Evolutionary conservation across 2,113 vertebrate species (phyloP).

Genomic region (Oplegnathus fasciatus): DNA sequence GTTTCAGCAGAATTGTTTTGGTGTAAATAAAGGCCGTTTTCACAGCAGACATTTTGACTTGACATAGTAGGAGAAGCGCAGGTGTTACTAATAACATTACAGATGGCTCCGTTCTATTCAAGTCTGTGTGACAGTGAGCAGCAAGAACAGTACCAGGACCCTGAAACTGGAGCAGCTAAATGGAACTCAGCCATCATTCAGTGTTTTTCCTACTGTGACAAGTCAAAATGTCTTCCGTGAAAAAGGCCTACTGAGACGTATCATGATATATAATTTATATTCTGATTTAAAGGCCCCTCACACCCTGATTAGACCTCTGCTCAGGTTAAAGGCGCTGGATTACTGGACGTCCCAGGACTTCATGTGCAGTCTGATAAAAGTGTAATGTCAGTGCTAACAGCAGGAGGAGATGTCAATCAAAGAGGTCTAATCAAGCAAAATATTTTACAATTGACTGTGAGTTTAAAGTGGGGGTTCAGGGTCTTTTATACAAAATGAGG

Average conservation of each 20-base stretch:
- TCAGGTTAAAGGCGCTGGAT: not conserved
- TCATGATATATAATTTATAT: not conserved
- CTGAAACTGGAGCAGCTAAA: not conserved
- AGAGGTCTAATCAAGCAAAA: not conserved
- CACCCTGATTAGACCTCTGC: not conserved
- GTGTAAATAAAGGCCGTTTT: not conserved
- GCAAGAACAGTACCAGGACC: too few species aligned
- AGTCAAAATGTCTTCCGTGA: not conserved
- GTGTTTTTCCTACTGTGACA: not conserved
- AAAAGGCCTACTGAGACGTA: not conserved
- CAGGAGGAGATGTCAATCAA: not conserved
- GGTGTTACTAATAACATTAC: not conserved
- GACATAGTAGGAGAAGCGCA: not conserved
- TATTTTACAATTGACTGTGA: too few species aligned
- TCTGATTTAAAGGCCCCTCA: not conserved
- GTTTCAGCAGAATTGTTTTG: conserved; percentile 6
- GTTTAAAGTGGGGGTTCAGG: not conserved
- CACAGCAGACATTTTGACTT: not conserved
- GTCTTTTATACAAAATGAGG: not conserved
- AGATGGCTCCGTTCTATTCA: not conserved
- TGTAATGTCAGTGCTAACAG: not conserved
- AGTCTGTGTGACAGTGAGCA: not conserved
- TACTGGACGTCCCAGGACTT: not conserved
- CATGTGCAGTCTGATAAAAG: not conserved
- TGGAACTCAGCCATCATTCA: not conserved